Evolutionary conservation across 2,113 vertebrate genomes (phyloP).

Genomic region (Gavialis gangeticus): DNA sequence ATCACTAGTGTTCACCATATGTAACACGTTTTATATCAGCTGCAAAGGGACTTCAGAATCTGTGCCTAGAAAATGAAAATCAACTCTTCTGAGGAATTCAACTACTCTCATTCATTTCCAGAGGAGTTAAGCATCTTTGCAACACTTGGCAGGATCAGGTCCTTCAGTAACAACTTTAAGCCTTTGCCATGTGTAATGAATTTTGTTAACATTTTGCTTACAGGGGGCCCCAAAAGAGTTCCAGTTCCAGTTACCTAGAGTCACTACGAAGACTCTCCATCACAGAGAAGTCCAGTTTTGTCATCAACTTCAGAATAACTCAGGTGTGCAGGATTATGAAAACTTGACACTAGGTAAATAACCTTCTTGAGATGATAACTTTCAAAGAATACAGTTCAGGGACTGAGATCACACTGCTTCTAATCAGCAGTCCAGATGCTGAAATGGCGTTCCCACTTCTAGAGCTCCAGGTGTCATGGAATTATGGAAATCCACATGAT

Average conservation of each 20-base stretch:
- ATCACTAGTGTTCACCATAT: not conserved
- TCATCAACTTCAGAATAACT: not conserved
- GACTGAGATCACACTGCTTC: fast-evolving
- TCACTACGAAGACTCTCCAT: fast-evolving
- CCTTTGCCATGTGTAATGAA: not conserved
- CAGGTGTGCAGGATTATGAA: not conserved
- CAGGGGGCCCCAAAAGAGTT: no score
- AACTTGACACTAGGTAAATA: not conserved
- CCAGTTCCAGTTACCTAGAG: not conserved
- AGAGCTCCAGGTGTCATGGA: fast-evolving
- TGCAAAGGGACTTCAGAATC: not conserved
- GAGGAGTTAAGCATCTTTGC: not conserved
- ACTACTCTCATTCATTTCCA: not conserved
- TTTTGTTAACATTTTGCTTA: not conserved
- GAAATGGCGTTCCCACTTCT: not conserved
- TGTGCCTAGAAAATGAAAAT: not conserved
- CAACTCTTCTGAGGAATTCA: not conserved
- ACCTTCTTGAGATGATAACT: not conserved
- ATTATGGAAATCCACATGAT: fast-evolving
- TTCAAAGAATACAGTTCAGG: not conserved
- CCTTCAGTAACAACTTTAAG: not conserved
- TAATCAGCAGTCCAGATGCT: not conserved
- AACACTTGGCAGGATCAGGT: not conserved
- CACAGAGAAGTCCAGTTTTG: fast-evolving
- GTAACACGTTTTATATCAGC: not conserved